phyloP scores from a whole-genome alignment of 2,113 vertebrate species.

The Natator depressus region DNA sequence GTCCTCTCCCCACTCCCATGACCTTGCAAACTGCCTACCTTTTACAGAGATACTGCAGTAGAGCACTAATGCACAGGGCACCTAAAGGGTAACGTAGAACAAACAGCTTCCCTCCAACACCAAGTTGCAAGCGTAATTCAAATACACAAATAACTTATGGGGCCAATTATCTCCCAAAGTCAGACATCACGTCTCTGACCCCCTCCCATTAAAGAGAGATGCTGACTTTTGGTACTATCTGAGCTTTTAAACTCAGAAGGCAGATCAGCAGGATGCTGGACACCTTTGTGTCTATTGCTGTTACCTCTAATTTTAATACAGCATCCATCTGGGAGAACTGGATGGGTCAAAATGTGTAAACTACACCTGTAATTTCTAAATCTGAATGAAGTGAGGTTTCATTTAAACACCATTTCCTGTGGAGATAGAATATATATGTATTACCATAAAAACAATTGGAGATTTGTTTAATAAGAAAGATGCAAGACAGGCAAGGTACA shows the following conservation, averaged over 20 bases:
- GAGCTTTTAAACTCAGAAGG: background rate
- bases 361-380: background rate
- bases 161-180: background rate
- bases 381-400: background rate
- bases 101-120: background rate
- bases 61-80: background rate
- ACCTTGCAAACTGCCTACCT: background rate
- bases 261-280: background rate
- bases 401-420: background rate
- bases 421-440: background rate
- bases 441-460: background rate
- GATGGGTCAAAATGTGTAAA: background rate
- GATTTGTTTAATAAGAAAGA: background rate
- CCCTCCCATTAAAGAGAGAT: background rate
- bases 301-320: background rate
- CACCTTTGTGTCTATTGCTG: background rate
- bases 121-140: background rate
- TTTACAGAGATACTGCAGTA: background rate
- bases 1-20: background rate
- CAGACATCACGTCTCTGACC: background rate
- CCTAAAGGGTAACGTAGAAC: background rate
- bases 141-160: background rate
- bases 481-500: background rate
- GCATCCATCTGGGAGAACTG: no score
- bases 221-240: background rate